These are phyloP conservation scores for Phymorhynchus buccinoides DNA, from an alignment of 1,140 invertebrate species.

Conservation along the genomic window DNA sequence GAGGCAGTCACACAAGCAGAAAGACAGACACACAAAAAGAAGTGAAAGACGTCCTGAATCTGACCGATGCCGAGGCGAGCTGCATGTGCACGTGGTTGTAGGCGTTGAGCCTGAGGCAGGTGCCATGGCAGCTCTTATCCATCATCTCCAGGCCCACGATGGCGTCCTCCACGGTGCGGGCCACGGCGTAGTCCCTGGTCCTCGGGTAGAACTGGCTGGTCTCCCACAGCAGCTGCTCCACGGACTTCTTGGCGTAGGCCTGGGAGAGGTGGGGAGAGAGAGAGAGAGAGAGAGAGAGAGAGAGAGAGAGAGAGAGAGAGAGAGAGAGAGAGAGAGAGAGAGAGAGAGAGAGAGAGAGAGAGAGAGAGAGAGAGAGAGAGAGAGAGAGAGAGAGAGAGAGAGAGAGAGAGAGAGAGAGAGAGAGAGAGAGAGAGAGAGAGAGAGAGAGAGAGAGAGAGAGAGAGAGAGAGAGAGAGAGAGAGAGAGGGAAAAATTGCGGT, in stretches of 20 bases:
- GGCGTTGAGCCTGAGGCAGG: neutral
- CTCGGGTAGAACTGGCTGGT: neutral
- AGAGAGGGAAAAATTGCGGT: too few species aligned
- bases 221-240: conserved; percentile 19
- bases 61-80: neutral
- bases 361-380: neutral
- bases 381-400: neutral
- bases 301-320: neutral
- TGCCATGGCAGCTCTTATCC: neutral
- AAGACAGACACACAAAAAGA: too few species aligned
- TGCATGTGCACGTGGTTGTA: conserved; percentile 13
- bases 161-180: neutral
- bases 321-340: neutral
- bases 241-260: neutral
- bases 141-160: neutral
- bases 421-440: too few species aligned
- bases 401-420: too few species aligned
- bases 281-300: neutral
- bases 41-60: neutral
- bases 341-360: neutral
- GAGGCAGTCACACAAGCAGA: too few species aligned
- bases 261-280: neutral
- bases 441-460: too few species aligned
- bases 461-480: too few species aligned
- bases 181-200: neutral